phyloP scores from a whole-genome alignment of 2,113 vertebrate genomes.

The Nerophis ophidion region DNA sequence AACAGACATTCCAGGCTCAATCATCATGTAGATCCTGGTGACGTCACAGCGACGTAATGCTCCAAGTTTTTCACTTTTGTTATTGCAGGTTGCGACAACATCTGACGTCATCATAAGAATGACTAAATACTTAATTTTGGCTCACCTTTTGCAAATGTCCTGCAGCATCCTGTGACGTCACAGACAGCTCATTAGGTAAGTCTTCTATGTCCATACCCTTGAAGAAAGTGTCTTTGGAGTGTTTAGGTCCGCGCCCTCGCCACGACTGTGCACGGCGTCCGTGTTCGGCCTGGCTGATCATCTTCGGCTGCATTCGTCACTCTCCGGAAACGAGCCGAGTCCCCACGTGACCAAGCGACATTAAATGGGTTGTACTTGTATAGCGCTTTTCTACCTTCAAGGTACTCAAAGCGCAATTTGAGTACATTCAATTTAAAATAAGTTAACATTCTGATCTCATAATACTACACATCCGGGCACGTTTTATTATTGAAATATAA shows the following conservation, averaged over 20 bases:
- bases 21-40: no score
- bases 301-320: slow-evolving; percentile 46
- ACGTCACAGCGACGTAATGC: no score
- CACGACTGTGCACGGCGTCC: no score
- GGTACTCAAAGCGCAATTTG: no score
- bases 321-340: slow-evolving; percentile 23
- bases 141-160: neutral
- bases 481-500: no score
- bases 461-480: no score
- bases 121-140: no score
- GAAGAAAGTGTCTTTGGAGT: neutral
- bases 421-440: no score
- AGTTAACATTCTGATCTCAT: no score
- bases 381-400: no score
- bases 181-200: neutral
- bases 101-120: neutral
- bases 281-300: slow-evolving; percentile 2
- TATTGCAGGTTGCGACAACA: neutral
- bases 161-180: neutral
- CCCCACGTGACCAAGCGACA: neutral
- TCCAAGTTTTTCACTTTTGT: neutral
- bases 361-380: no score
- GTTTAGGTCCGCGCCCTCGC: neutral
- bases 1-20: no score
- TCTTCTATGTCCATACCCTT: neutral